Base-by-base conservation (phyloP, 2,888 invertebrate species). In the Melieria crassipennis region DNA sequence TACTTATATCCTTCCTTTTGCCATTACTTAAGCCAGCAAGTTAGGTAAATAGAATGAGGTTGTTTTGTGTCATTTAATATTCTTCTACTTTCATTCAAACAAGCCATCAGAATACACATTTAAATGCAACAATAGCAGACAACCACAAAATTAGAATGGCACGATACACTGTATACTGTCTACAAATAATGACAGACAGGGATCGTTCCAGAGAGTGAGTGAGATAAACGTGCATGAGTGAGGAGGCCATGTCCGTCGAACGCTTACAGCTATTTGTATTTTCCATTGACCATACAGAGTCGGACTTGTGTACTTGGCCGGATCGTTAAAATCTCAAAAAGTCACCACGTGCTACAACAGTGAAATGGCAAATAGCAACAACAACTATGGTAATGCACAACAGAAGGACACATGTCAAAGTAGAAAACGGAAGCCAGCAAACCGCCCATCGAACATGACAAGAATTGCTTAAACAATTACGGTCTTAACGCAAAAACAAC, bases 391-490 rank as follows among this genome's bases (percentile, higher is more conserved):
- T 45, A 48, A 68, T 10, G 11, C 16, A 61, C 52, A 62, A 62
- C 13, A 46, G 60, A 43, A 11, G 16, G 6, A 11, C 45, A 42
- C 4, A 43, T 5, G 52, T 16, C 45, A 30, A n/a, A 43, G 7
- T 43, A 13, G 13, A 13, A 13, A 43, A 46, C 50, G 46, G 10
- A 30, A 55, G 47, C 43, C 58, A 58, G 60, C 47, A 55, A 69
- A 46, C 7, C 11, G 47, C 9, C 48, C 48, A 50, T 43, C 63
- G 65, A 70, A 70, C 70, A 64, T 70, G 70, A 70, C 64, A 65
- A 57, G 70, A 70, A 70, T 70, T 70, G 65, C 64, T 70, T 70
- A 70, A 70, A 70, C 65, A 65, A 70, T 70, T 70, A 64, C 50
- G 58, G 65, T 58, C 61, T 70, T 65, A 43, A 60, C 70, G n/a